phyloP scores from a whole-genome alignment of 2,113 vertebrate species.

The Panthera leo region DNA sequence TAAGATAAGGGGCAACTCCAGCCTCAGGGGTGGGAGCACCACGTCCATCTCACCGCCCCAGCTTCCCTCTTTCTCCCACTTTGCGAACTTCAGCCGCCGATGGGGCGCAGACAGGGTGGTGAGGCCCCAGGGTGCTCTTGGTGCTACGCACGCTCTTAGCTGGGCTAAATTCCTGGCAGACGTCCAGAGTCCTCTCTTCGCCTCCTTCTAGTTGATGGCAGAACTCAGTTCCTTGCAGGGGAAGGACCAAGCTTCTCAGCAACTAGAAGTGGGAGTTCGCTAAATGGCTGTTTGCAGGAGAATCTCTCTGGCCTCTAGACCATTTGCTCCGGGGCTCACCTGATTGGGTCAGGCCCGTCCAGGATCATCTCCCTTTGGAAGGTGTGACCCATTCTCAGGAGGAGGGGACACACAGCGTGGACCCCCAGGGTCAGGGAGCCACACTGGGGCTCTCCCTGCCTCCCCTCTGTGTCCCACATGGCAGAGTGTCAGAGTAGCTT shows the following conservation, averaged over 20 bases:
- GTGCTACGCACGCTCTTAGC: neutral
- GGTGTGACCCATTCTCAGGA: neutral
- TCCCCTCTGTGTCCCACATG: no score
- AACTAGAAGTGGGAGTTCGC: no score
- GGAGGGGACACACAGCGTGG: rapidly evolving
- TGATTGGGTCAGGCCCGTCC: neutral
- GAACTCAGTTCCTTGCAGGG: neutral
- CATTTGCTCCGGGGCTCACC: no score
- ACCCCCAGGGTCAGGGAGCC: no score
- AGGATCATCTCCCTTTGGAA: neutral
- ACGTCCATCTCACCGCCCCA: rapidly evolving
- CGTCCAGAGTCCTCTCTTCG: neutral
- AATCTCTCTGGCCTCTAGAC: neutral
- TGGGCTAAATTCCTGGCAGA: rapidly evolving
- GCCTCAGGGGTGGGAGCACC: neutral
- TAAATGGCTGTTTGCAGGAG: neutral
- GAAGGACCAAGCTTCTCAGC: neutral
- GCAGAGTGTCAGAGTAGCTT: neutral
- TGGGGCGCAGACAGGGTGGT: no score
- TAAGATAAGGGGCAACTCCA: rapidly evolving
- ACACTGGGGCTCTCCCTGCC: rapidly evolving
- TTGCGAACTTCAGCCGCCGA: rapidly evolving
- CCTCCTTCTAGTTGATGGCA: rapidly evolving
- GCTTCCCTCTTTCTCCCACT: no score
- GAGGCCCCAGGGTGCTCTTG: rapidly evolving